Conservation (phyloP, 2,888 invertebrate genomes). For the Caenorhabditis sp. region DNA sequence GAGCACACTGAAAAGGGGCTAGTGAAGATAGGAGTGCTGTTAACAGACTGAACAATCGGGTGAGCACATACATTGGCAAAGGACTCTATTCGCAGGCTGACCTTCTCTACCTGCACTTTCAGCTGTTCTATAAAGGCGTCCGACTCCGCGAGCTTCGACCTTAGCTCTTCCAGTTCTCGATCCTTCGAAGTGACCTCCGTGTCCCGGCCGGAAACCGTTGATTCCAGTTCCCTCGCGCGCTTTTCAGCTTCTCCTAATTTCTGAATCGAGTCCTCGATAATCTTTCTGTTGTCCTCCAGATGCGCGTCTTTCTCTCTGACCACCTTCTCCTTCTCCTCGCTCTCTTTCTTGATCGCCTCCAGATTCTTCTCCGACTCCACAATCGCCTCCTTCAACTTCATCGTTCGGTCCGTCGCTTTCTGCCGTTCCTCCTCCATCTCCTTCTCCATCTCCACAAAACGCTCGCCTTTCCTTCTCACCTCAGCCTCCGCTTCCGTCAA, state of each 20-base stretch:
- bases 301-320: slow-evolving; percentile 61
- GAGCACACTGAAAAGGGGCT: slow-evolving; percentile 17
- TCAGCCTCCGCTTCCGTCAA: slow-evolving; percentile 61
- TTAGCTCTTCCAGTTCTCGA: slow-evolving; percentile 39
- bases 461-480: slow-evolving; percentile 54
- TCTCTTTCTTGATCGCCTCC: slow-evolving; percentile 46
- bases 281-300: slow-evolving; percentile 57
- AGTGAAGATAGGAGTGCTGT: slow-evolving; percentile 16
- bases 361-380: slow-evolving; percentile 35
- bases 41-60: slow-evolving; percentile 24
- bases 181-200: slow-evolving; percentile 17
- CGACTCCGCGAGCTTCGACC: slow-evolving; percentile 36
- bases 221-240: slow-evolving; percentile 71
- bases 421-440: slow-evolving; percentile 66
- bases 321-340: slow-evolving; percentile 38
- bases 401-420: slow-evolving; percentile 50
- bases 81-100: slow-evolving; percentile 30
- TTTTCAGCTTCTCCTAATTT: slow-evolving; percentile 74
- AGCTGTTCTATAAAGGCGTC: slow-evolving; percentile 51
- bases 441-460: slow-evolving; percentile 68
- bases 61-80: background rate
- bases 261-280: slow-evolving; percentile 65
- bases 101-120: slow-evolving; percentile 60
- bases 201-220: slow-evolving; percentile 28
- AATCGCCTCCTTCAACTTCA: slow-evolving; percentile 60